phyloP scores from a whole-genome alignment of 2,888 invertebrate species.

The Pristionchus fissidentatus region DNA sequence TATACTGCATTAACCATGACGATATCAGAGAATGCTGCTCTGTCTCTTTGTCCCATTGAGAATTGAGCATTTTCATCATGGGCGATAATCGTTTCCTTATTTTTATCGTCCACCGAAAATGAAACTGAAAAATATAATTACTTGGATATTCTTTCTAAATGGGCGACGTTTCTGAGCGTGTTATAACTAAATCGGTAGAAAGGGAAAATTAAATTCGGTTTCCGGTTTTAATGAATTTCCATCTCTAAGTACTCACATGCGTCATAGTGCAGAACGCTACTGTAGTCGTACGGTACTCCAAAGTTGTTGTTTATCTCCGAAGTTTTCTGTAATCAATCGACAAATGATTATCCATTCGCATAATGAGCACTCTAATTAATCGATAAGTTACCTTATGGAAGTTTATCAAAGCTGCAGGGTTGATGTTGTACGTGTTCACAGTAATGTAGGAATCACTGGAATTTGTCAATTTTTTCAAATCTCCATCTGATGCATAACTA shows the following conservation, averaged over 20 bases:
- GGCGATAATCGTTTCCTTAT: neutral
- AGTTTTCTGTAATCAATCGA: neutral
- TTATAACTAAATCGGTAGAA: neutral
- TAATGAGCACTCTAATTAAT: no score
- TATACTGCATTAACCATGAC: neutral
- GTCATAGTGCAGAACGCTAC: constrained; percentile 20
- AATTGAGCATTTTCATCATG: neutral
- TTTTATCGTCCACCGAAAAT: no score
- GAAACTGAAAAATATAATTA: no score
- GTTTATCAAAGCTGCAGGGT: neutral
- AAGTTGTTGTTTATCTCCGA: neutral
- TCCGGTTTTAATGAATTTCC: neutral
- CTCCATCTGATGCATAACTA: no score
- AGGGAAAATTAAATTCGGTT: neutral
- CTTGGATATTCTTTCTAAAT: no score
- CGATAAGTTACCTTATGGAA: neutral
- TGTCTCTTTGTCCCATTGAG: neutral
- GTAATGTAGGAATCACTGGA: neutral
- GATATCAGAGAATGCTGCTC: neutral
- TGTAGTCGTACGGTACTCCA: constrained; percentile 25
- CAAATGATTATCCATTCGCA: neutral
- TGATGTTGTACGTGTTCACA: neutral
- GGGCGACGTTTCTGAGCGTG: no score
- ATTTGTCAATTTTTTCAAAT: neutral
- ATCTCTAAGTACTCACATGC: neutral